Base-by-base conservation (phyloP, 2,113 vertebrate species). In the Oxyura jamaicensis region DNA sequence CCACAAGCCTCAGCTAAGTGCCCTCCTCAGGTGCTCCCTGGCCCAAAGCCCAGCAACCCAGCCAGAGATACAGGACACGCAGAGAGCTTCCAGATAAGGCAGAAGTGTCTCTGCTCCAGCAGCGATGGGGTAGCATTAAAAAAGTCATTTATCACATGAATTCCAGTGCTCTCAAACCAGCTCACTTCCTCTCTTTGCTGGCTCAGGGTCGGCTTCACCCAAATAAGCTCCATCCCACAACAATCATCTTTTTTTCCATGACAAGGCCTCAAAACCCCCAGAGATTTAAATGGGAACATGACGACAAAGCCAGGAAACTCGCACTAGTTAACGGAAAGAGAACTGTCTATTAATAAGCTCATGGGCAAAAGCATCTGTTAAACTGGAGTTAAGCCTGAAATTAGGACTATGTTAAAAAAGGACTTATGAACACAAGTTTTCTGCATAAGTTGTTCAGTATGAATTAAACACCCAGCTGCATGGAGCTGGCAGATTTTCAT, bases 221-320 rank as follows among this genome's bases (percentile, higher is more conserved):
- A 90, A 74, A 85, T 33, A 85, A 88, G 3, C 53, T 85, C 42
- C 46, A 46, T 92, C 77, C 74, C 82, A 87, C 63, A 89, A 90
- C 29, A 87, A 58, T 69, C 4, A 81, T 88, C 41, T 87, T 91
- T 96, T 96, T 96, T 96, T 91, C 91, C 95, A 93, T 90, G 65
- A 92, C 91, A 91, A 84, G 89, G 35, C 89, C 74, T 69, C 73
- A 48, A 91, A 96, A 86, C 35, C 93, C 92, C 92, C 73, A 84
- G 92, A 86, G 94, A 75, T 91, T 95, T 91, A 89, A 92, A 90
- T 74, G 85, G 78, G 78, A 95, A 95, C 84, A 90, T 83, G 85
- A 91, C 0, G 39, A 96, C 94, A 96, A 95, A 95, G 78, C 67
- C 94, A 95, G 95, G 95, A 96, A 96, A 85, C 67, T 76, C 71